Evolutionary conservation across 2,888 invertebrate species (phyloP).

Genomic region (Scaptomyza tumidula): DNA sequence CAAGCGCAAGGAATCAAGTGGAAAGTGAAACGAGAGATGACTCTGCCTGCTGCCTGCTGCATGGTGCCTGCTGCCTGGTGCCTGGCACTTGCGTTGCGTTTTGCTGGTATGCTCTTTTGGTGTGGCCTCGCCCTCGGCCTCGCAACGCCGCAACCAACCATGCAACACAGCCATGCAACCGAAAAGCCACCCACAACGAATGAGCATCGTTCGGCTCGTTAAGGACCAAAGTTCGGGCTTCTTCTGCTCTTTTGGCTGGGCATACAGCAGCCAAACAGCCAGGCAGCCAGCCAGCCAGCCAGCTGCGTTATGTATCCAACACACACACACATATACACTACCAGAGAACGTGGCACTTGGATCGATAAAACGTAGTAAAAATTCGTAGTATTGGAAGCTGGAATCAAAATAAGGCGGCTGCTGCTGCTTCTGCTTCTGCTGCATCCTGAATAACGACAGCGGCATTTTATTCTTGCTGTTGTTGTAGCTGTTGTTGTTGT

Average conservation of each 20-base stretch:
- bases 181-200: slow-evolving; percentile 3
- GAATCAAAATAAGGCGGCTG: slow-evolving; percentile 50
- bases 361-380: slow-evolving; percentile 81
- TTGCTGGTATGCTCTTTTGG: slow-evolving; percentile 70
- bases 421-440: slow-evolving; percentile 44
- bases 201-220: slow-evolving; percentile 11
- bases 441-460: slow-evolving; percentile 48
- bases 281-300: slow-evolving; percentile 68
- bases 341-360: slow-evolving; percentile 29
- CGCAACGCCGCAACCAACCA: slow-evolving; percentile 12
- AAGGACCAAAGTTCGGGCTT: slow-evolving; percentile 11
- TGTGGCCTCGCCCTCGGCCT: slow-evolving; percentile 71
- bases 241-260: slow-evolving; percentile 69
- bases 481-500: slow-evolving; percentile 14
- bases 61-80: background rate
- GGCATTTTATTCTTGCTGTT: slow-evolving; percentile 35
- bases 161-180: background rate
- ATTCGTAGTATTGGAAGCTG: slow-evolving; percentile 80
- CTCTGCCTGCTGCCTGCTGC: slow-evolving; percentile 3
- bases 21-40: slow-evolving; percentile 73
- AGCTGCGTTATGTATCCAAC: slow-evolving; percentile 44
- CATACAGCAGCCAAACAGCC: slow-evolving; percentile 71
- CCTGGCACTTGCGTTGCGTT: slow-evolving; percentile 1
- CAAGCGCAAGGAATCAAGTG: slow-evolving; percentile 80
- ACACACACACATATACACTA: slow-evolving; percentile 22